Conservation (phyloP, 2,113 vertebrate species). For the Anguilla rostrata region DNA sequence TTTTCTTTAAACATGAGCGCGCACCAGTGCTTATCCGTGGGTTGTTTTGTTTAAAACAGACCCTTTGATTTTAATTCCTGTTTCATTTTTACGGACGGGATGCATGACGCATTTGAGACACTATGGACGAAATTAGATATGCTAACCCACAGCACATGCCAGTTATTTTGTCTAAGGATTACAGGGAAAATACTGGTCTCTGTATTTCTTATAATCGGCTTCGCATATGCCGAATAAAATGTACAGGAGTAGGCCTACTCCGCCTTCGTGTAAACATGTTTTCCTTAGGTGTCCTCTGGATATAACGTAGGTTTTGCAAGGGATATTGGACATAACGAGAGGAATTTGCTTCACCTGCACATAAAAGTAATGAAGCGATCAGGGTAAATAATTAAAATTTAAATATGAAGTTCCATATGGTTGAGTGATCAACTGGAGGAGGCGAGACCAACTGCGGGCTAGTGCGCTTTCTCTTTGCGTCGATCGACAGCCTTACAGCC, state of each 20-base stretch:
- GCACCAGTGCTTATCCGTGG: slow-evolving; percentile 82
- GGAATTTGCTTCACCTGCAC: slow-evolving; percentile 61
- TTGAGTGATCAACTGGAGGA: slow-evolving; percentile 63
- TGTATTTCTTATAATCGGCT: background rate
- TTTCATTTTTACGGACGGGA: background rate
- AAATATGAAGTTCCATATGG: slow-evolving; percentile 66
- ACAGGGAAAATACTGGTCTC: background rate
- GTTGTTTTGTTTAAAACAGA: background rate
- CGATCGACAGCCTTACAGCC: slow-evolving; percentile 50
- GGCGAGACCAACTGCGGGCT: slow-evolving; percentile 36
- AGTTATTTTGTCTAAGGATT: background rate
- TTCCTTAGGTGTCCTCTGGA: background rate
- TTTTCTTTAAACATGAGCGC: slow-evolving; percentile 90
- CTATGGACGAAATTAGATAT: background rate
- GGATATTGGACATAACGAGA: slow-evolving; percentile 62
- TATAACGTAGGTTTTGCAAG: slow-evolving; percentile 8
- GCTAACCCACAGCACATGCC: background rate
- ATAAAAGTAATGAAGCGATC: slow-evolving; percentile 74
- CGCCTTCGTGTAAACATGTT: background rate
- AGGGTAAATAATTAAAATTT: slow-evolving; percentile 73
- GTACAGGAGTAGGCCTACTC: no score
- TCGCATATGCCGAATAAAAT: background rate
- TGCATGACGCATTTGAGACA: background rate
- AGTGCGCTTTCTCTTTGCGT: slow-evolving; percentile 41
- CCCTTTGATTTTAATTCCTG: background rate